phyloP scores from a whole-genome alignment of 1,140 invertebrate genomes.

The Megalonaias nervosa region DNA sequence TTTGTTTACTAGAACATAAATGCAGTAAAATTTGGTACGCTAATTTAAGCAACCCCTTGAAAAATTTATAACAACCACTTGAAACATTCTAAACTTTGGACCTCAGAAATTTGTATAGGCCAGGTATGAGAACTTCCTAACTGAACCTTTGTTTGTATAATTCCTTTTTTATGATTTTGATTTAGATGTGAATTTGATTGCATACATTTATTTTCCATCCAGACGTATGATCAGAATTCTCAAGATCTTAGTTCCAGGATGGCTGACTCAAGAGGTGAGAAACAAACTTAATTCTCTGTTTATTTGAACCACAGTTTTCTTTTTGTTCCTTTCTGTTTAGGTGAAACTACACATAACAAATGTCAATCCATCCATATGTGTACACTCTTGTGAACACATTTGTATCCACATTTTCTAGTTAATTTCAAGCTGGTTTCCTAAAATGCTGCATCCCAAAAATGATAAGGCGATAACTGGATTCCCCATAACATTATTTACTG shows the following conservation, averaged over 20 bases:
- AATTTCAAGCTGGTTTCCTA: not conserved
- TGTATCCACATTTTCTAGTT: not conserved
- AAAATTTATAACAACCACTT: not conserved
- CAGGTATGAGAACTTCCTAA: not conserved
- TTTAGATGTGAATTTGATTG: conserved; percentile 1
- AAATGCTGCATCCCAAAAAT: not conserved
- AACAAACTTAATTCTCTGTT: not conserved
- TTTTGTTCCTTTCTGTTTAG: not conserved
- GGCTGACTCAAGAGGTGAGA: conserved; percentile 71
- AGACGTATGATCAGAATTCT: conserved; percentile 83
- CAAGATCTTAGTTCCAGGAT: conserved; percentile 87
- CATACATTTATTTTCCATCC: conserved; percentile 32
- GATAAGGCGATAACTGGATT: no score
- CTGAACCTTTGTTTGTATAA: conserved; percentile 7
- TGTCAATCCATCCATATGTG: not conserved
- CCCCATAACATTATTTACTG: no score
- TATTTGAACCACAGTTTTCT: not conserved
- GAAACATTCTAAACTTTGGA: not conserved
- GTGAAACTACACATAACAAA: conserved; percentile 13
- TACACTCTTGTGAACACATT: conserved; percentile 1
- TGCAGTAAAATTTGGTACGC: not conserved
- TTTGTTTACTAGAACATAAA: no score
- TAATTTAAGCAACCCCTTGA: not conserved
- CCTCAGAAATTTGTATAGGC: not conserved
- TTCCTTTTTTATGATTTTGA: not conserved